Base-by-base conservation (phyloP, 2,797 vertebrate species). In the Odontamblyopus lacepedii region DNA sequence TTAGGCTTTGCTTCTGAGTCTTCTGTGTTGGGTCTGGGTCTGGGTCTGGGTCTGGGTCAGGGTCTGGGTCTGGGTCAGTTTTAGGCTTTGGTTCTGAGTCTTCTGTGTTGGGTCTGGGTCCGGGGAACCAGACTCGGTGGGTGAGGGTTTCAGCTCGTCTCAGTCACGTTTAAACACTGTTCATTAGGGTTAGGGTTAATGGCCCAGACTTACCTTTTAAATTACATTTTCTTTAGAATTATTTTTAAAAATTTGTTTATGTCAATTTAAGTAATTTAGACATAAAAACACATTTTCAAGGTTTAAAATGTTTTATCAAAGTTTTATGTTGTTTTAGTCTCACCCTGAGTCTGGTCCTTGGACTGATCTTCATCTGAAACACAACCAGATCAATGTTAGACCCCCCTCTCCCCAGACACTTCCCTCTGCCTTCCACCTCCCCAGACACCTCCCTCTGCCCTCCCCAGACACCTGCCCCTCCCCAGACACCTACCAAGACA, bases 341-440 rank as follows among this genome's bases (percentile, higher is more conserved):
- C 66, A 55, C 50, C 63, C 63, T 65, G 63, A 65, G 63, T 65
- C 15, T 65, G 63, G 41, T 65, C 63, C 63, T 27, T 26, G 38
- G 63, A 65, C 63, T 48, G 38, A 65, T 65, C 63, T 2, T 65
- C 63, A 48, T 65, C 63, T 65, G 63, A 65, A 65, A 65, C 38
- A 65, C 35, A 48, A 48, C 35, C 32, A 63, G 63, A 65, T 41
- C 32, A 38, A 2, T 44, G 23, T 70, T 59, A 59, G 26, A 70
- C 12, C n/a, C n/a, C 63, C 38, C 63, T 7, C 63, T 64, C 63
- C 63, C 32, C 61, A 63, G 61, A 61, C 59, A 32, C 59, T 16
- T 61, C 59, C 59, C 5, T 32, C 30, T 57, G 9, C 38, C 38
- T 9, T 41, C 38, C 38, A 6, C 0, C 38, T 38, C 6, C 55